phyloP scores from a whole-genome alignment of 1,140 invertebrate species.

The Nasonia longicornis region DNA sequence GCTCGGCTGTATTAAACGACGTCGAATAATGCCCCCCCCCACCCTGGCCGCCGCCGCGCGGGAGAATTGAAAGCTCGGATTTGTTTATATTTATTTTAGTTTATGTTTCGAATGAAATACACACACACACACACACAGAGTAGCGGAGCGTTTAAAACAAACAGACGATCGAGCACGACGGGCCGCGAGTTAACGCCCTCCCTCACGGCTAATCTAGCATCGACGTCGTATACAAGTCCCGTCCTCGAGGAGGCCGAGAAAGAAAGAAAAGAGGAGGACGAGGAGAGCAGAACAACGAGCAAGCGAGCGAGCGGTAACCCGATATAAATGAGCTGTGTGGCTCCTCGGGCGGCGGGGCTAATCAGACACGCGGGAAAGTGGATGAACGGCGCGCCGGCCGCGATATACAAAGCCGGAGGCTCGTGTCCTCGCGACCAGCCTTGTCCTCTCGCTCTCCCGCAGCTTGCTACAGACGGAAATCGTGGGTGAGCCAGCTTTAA shows the following conservation, averaged over 20 bases:
- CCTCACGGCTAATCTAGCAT: background rate
- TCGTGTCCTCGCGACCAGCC: background rate
- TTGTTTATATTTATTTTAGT: no score
- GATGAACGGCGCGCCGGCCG: background rate
- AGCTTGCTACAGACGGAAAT: background rate
- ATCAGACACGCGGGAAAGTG: slow-evolving; percentile 17
- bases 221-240: slow-evolving; percentile 5
- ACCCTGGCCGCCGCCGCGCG: background rate
- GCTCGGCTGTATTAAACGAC: slow-evolving; percentile 41
- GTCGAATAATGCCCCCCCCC: slow-evolving; percentile 35
- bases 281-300: background rate
- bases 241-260: background rate
- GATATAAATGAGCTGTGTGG: background rate
- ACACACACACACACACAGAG: no score
- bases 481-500: background rate
- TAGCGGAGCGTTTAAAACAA: background rate
- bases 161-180: background rate
- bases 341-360: background rate
- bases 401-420: slow-evolving; percentile 10
- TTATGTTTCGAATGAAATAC: background rate
- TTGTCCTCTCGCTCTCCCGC: background rate
- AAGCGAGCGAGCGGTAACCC: slow-evolving; percentile 2
- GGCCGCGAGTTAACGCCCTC: background rate
- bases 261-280: background rate
- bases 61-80: slow-evolving; percentile 47